Evolutionary conservation across 2,113 vertebrate species (phyloP).

Genomic region (Ictidomys tridecemlineatus): DNA sequence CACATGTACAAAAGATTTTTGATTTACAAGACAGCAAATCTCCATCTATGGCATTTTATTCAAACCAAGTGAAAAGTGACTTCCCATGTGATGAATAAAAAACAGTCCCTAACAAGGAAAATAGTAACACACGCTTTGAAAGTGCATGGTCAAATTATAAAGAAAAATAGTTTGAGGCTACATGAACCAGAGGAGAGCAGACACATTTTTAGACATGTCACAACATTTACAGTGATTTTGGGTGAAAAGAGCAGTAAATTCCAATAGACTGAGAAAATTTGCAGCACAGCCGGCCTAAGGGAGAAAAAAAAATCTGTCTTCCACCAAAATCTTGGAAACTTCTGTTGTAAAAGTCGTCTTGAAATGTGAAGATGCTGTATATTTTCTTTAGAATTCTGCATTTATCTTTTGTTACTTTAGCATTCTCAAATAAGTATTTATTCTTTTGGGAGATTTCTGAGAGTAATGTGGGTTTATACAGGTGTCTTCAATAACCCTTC

Average conservation of each 20-base stretch:
- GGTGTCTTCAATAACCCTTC: not conserved
- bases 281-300: constrained; percentile 60
- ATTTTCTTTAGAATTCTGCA: constrained; percentile 24
- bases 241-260: constrained; percentile 81
- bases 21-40: not conserved
- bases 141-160: constrained; percentile 66
- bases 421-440: not conserved
- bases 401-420: not conserved
- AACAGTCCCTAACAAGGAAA: not conserved
- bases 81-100: not conserved
- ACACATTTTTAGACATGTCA: constrained; percentile 75
- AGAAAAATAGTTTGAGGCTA: constrained; percentile 51
- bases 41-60: not conserved
- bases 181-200: constrained; percentile 47
- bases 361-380: constrained; percentile 31
- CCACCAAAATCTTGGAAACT: constrained; percentile 40
- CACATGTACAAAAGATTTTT: not conserved
- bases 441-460: not conserved
- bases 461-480: not conserved
- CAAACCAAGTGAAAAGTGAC: constrained; percentile 21
- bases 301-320: constrained; percentile 41
- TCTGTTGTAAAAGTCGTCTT: constrained; percentile 53
- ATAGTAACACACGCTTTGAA: constrained; percentile 19
- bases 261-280: constrained; percentile 70
- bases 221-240: constrained; percentile 79